These are phyloP conservation scores for Halcyon malimbica DNA, from an alignment of 2,113 vertebrate species.

Conservation along the genomic window DNA sequence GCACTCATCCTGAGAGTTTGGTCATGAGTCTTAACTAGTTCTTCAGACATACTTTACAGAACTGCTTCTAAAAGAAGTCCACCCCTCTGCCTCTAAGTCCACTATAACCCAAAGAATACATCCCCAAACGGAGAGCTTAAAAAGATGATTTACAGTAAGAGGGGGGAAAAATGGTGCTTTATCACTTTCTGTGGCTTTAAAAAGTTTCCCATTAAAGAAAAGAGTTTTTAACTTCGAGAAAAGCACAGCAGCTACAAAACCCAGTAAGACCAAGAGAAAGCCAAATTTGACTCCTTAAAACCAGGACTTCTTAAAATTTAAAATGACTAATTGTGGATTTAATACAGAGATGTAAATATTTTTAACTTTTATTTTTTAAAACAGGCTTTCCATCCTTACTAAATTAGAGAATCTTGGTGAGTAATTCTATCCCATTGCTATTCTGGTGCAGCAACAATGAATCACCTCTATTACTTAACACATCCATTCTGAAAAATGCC, in stretches of 20 bases:
- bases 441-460: conserved; percentile 18
- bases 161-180: not conserved
- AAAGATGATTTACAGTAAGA: not conserved
- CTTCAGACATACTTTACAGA: not conserved
- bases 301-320: not conserved
- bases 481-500: not conserved
- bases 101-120: not conserved
- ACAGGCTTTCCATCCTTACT: not conserved
- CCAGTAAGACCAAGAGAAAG: not conserved
- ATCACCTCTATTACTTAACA: conserved; percentile 2
- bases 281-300: not conserved
- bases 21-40: not conserved
- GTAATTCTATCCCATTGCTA: not conserved
- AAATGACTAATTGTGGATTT: not conserved
- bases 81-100: not conserved
- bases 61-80: not conserved
- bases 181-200: not conserved
- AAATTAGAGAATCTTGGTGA: not conserved
- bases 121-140: not conserved
- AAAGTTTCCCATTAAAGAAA: not conserved
- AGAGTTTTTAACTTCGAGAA: not conserved
- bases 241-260: not conserved
- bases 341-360: conserved; percentile 24
- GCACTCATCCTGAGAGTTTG: not conserved
- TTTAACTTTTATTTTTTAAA: not conserved